Percentiles rank a stretch among this genome's conserved stretches.
These are phyloP conservation scores for Heliconius hortense DNA, from an alignment of 2,888 invertebrate genomes.

Conservation along the genomic window DNA sequence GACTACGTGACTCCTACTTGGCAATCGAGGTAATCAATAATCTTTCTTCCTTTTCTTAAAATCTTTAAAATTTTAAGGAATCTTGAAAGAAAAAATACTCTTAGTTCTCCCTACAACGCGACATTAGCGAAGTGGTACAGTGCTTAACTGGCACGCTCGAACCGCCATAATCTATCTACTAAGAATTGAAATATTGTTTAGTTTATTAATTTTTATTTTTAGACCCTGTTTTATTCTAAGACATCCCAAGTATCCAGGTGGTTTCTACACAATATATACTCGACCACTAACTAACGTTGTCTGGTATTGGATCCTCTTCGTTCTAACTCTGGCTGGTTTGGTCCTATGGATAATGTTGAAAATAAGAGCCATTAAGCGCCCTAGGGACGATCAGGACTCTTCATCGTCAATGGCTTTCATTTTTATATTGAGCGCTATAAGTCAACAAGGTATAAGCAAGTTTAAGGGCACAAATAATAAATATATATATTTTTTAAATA, in stretches of 20 bases:
- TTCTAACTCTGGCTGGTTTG: constrained; percentile 55
- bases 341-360: constrained; percentile 56
- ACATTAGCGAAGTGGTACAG: too few relatives aligned
- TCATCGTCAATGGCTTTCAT: constrained; percentile 73
- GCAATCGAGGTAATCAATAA: too few relatives aligned
- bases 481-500: too few relatives aligned
- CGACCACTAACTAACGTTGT: constrained; percentile 82
- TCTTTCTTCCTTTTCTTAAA: too few relatives aligned
- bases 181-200: too few relatives aligned
- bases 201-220: not conserved
- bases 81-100: too few relatives aligned
- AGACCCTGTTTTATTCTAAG: constrained; percentile 86
- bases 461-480: too few relatives aligned
- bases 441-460: constrained; percentile 69
- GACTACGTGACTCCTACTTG: too few relatives aligned
- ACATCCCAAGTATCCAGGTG: constrained; percentile 83
- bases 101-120: too few relatives aligned
- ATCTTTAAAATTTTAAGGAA: too few relatives aligned
- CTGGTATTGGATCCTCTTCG: constrained; percentile 77
- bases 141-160: too few relatives aligned
- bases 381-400: constrained; percentile 56
- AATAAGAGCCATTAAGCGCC: constrained; percentile 45
- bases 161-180: too few relatives aligned
- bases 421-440: constrained; percentile 69
- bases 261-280: constrained; percentile 83